These are phyloP conservation scores for Petrosia ficiformis DNA, from an alignment of 37 sponge, comb jelly and placozoan genomes.

Conservation along the genomic window DNA sequence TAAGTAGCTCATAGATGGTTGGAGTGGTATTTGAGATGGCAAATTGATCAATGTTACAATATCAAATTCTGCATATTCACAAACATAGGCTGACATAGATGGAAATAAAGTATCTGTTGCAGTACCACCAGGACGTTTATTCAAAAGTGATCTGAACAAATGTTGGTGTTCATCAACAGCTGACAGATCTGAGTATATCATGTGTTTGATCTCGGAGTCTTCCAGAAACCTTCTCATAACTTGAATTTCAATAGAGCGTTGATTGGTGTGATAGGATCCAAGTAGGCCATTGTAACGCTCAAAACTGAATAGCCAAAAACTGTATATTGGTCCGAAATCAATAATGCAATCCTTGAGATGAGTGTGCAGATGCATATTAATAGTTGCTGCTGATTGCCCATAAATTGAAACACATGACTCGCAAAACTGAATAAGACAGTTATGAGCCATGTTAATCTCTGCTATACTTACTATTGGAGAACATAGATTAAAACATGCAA, in stretches of 20 bases:
- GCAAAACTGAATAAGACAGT: not conserved
- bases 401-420: not conserved
- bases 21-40: too few species aligned
- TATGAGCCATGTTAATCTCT: not conserved
- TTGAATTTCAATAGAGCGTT: slow-evolving; percentile 9
- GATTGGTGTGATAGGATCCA: not conserved
- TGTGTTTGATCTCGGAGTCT: too few species aligned
- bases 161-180: too few species aligned
- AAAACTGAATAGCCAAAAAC: not conserved
- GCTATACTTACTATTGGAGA: not conserved
- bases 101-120: too few species aligned
- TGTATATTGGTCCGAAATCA: not conserved
- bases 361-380: slow-evolving; percentile 1
- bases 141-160: too few species aligned
- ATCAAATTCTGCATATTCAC: too few species aligned
- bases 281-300: not conserved
- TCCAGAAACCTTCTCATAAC: slow-evolving; percentile 3
- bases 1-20: too few species aligned
- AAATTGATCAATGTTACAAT: too few species aligned
- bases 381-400: not conserved
- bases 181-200: too few species aligned
- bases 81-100: too few species aligned
- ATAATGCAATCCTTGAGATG: not conserved
- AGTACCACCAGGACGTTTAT: too few species aligned
- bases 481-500: not conserved